Conservation (phyloP, 2,888 invertebrate species). For the Cosmorhoe ocellata region DNA sequence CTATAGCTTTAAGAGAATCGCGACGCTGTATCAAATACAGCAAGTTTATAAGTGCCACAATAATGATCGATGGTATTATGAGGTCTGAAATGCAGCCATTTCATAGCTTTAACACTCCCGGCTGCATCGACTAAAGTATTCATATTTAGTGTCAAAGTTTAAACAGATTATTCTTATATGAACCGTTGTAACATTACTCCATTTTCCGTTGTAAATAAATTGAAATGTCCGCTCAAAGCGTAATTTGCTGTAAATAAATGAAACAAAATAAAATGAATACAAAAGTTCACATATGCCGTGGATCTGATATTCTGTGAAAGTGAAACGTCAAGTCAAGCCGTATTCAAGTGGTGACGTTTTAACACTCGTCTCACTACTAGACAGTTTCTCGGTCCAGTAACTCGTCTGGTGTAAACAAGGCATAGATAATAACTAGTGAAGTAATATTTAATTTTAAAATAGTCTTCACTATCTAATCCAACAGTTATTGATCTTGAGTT, state of each 20-base stretch:
- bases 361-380: not conserved
- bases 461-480: constrained; percentile 1
- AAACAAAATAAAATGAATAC: too few relatives aligned
- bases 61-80: constrained; percentile 31
- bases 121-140: constrained; percentile 32
- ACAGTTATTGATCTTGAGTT: too few relatives aligned
- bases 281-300: too few relatives aligned
- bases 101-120: constrained; percentile 33
- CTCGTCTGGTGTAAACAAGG: not conserved
- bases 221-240: not conserved
- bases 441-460: not conserved
- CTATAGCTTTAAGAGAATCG: constrained; percentile 74
- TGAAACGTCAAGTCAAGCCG: too few relatives aligned
- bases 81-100: constrained; percentile 43
- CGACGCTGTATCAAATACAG: constrained; percentile 75
- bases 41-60: constrained; percentile 68
- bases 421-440: not conserved
- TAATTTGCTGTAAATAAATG: too few relatives aligned
- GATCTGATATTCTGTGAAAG: too few relatives aligned
- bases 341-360: not conserved
- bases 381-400: not conserved
- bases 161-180: constrained; percentile 12
- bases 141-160: constrained; percentile 8
- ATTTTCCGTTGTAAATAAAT: not conserved
- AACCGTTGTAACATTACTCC: not conserved